A percentile compares a stretch with the other conserved stretches of the same genome.
Evolutionary conservation across 2,113 vertebrate genomes (phyloP).

Genomic region (Lycocorax pyrrhopterus): DNA sequence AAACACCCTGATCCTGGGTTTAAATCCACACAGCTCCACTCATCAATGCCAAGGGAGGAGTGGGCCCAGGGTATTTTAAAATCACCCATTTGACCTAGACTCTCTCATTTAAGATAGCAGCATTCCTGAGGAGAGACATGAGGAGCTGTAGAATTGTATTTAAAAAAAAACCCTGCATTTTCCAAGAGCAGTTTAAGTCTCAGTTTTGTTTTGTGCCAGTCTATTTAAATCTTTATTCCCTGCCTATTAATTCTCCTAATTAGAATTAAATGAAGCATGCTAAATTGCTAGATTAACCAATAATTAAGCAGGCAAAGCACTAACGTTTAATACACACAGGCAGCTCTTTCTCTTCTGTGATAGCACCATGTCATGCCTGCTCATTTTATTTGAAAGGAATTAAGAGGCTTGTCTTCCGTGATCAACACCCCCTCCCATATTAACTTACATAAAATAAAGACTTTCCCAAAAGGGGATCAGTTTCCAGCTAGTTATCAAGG

Average conservation of each 20-base stretch:
- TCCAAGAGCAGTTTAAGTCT: slow-evolving; percentile 27
- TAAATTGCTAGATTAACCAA: slow-evolving; percentile 87
- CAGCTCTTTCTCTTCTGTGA: slow-evolving; percentile 67
- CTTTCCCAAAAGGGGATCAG: slow-evolving; percentile 32
- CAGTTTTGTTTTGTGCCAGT: slow-evolving; percentile 74
- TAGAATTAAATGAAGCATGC: slow-evolving; percentile 87
- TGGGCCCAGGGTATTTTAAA: not conserved
- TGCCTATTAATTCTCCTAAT: slow-evolving; percentile 88
- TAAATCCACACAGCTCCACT: not conserved
- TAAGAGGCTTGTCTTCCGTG: slow-evolving; percentile 54
- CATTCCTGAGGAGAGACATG: not conserved
- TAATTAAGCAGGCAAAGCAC: slow-evolving; percentile 82
- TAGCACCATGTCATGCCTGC: slow-evolving; percentile 63
- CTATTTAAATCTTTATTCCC: slow-evolving; percentile 76
- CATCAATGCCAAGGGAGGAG: not conserved
- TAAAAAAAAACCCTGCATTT: not conserved
- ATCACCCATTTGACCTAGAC: not conserved
- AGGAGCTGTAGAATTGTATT: not conserved
- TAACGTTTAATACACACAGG: slow-evolving; percentile 70
- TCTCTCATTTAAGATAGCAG: not conserved
- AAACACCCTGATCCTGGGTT: not conserved
- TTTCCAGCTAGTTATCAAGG: slow-evolving; percentile 44
- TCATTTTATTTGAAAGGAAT: slow-evolving; percentile 68
- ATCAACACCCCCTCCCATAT: slow-evolving; percentile 38
- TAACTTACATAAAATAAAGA: slow-evolving; percentile 49